A percentile compares a stretch with the other conserved stretches of the same genome.
phyloP scores from a whole-genome alignment of 2,797 vertebrate species.

The Malacoraja senta region DNA sequence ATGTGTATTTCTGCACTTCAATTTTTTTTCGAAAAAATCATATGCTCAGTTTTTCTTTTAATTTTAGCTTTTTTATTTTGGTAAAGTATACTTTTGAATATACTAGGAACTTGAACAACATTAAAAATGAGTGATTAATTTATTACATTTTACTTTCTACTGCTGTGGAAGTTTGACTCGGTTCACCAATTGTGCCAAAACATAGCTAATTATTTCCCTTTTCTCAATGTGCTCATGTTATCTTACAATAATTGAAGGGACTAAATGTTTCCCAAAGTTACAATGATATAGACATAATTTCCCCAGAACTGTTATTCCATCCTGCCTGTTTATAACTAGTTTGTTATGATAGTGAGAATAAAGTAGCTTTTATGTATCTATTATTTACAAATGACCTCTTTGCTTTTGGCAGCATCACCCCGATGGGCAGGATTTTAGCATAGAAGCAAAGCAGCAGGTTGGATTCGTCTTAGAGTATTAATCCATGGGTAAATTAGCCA shows the following conservation, averaged over 20 bases:
- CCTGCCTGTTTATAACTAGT: conserved; percentile 40
- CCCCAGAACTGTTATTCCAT: background rate
- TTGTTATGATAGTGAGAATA: conserved; percentile 46
- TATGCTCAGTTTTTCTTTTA: background rate
- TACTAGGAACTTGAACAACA: background rate
- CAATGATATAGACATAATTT: background rate
- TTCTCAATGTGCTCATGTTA: background rate
- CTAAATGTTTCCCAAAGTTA: background rate
- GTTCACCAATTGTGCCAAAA: background rate
- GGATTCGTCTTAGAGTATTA: conserved; percentile 71
- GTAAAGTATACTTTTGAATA: background rate
- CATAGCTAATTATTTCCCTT: background rate
- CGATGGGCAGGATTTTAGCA: conserved; percentile 56
- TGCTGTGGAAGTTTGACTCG: background rate
- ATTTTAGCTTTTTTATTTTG: background rate
- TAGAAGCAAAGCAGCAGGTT: conserved; percentile 66
- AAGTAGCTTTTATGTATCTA: conserved; percentile 55
- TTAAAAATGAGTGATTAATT: background rate
- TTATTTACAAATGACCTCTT: conserved; percentile 58
- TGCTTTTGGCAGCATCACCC: conserved; percentile 55
- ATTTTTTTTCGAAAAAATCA: background rate
- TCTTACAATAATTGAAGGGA: background rate
- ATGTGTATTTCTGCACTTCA: background rate
- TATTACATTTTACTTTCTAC: background rate
- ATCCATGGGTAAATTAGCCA: conserved; percentile 78